Evolutionary conservation across 2,888 invertebrate species (phyloP).

Genomic region (Caenorhabditis sp.): DNA sequence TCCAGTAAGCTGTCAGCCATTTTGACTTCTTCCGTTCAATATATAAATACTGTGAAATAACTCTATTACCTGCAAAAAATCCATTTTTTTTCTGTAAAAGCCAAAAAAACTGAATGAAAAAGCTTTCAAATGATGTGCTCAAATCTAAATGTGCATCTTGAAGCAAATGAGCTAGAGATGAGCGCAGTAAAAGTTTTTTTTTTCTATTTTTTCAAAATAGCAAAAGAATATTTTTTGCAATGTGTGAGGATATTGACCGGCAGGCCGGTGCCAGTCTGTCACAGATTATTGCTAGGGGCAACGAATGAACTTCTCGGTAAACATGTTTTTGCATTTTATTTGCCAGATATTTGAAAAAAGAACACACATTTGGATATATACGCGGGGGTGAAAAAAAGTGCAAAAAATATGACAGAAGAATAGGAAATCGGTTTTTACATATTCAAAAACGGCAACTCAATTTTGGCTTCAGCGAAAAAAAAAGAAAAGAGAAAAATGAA

Average conservation of each 20-base stretch:
- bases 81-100: constrained; percentile 8
- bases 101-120: constrained; percentile 1
- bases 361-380: too few species aligned
- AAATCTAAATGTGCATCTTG: constrained; percentile 6
- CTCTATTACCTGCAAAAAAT: constrained; percentile 8
- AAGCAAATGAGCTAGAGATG: neutral
- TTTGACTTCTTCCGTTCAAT: neutral
- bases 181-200: neutral
- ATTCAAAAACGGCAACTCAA: neutral
- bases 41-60: neutral
- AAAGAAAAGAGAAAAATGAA: neutral
- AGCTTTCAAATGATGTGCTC: constrained; percentile 3
- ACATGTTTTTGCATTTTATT: neutral
- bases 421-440: neutral
- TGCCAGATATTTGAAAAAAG: too few species aligned
- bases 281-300: neutral
- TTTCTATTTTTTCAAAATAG: neutral
- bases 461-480: neutral
- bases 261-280: neutral
- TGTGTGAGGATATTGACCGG: too few species aligned
- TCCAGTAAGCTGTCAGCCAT: constrained; percentile 66
- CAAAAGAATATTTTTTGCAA: neutral
- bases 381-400: neutral
- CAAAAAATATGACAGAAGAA: neutral
- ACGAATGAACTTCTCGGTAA: neutral